phyloP scores from a whole-genome alignment of 2,797 vertebrate species.

The Melanotaenia boesemani region DNA sequence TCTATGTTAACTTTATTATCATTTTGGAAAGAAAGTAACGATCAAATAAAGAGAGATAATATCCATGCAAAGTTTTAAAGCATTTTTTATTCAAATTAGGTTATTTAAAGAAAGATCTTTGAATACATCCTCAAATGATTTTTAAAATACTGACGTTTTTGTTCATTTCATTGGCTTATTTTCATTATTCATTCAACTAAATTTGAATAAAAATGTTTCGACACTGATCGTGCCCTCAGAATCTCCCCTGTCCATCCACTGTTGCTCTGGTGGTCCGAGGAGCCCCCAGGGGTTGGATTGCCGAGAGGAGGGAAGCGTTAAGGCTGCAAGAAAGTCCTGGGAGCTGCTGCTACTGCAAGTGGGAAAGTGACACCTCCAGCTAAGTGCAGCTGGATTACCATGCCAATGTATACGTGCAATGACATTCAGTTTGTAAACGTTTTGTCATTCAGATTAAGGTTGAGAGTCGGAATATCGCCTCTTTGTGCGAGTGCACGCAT shows the following conservation, averaged over 20 bases:
- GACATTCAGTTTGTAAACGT: constrained; percentile 80
- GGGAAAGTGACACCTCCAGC: constrained; percentile 82
- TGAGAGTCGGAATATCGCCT: constrained; percentile 54
- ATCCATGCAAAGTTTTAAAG: not conserved
- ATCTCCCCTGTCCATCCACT: not conserved
- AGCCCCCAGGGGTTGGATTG: not conserved
- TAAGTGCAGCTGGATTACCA: constrained; percentile 82
- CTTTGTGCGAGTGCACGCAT: constrained; percentile 56
- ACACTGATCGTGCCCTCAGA: not conserved
- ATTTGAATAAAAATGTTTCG: not conserved
- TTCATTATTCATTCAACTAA: not conserved
- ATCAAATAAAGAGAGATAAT: not conserved
- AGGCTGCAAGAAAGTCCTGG: constrained; percentile 10
- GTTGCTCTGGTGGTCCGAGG: too few species aligned
- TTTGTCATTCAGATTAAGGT: constrained; percentile 82
- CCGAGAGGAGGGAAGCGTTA: not conserved
- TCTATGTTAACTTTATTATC: not conserved
- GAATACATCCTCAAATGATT: not conserved
- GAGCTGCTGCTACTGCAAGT: constrained; percentile 44
- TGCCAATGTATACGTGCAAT: constrained; percentile 80
- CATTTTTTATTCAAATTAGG: not conserved
- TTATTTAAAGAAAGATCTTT: not conserved
- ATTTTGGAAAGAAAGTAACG: not conserved
- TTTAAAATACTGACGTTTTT: not conserved
- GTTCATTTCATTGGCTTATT: not conserved